Evolutionary conservation across 2,113 vertebrate genomes (phyloP).

Genomic region (Trematomus loennbergii): DNA sequence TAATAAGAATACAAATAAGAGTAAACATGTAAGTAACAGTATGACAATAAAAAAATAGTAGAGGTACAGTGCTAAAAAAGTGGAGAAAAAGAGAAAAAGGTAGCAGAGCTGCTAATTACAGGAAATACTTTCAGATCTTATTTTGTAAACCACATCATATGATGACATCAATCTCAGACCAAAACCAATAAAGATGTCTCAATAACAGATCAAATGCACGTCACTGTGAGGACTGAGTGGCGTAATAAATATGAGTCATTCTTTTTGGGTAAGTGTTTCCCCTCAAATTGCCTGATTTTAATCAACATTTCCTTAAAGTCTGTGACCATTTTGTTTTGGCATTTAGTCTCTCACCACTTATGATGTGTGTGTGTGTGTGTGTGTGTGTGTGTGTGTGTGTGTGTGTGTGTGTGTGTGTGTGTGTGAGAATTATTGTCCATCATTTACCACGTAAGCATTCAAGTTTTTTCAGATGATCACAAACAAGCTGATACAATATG

Average conservation of each 20-base stretch:
- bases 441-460: conserved; percentile 12
- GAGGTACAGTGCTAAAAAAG: neutral
- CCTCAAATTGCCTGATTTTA: neutral
- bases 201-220: conserved; percentile 8
- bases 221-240: conserved; percentile 23
- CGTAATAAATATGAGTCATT: conserved; percentile 6
- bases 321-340: conserved; percentile 50
- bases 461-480: too few species aligned
- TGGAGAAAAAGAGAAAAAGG: too few species aligned
- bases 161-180: neutral
- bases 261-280: neutral
- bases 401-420: too few species aligned
- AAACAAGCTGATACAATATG: neutral
- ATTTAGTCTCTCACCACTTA: neutral
- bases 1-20: too few species aligned
- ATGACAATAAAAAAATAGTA: too few species aligned
- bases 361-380: conserved; percentile 35
- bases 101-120: too few species aligned
- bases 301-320: neutral
- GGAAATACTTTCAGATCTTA: neutral
- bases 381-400: conserved; percentile 1
- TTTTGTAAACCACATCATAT: neutral
- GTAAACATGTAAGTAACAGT: too few species aligned
- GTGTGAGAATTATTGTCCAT: conserved; percentile 14
- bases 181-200: neutral